A percentile compares a stretch with the other conserved stretches of the same genome.
These are phyloP conservation scores for Aphidius gifuensis DNA, from an alignment of 1,140 invertebrate genomes.

Conservation along the genomic window DNA sequence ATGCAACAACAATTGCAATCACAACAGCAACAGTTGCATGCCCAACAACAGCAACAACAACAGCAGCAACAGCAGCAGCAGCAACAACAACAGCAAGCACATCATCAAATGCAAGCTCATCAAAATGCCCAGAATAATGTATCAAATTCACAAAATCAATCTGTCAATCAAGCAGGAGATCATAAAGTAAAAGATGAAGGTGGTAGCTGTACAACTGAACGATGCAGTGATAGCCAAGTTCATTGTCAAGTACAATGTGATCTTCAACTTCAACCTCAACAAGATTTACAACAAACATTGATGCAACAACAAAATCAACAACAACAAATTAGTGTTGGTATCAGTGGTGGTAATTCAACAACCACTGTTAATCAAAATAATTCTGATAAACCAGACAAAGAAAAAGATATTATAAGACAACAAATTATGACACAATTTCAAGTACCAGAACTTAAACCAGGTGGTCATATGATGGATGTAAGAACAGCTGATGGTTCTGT, in stretches of 20 bases:
- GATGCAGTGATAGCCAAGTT: constrained; percentile 50
- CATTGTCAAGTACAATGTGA: constrained; percentile 53
- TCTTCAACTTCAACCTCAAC: constrained; percentile 49
- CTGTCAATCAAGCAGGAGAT: constrained; percentile 40
- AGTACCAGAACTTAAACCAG: constrained; percentile 53
- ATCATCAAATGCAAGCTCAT: constrained; percentile 52
- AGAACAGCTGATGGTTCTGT: constrained; percentile 66
- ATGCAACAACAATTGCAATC: constrained; percentile 53
- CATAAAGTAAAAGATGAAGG: constrained; percentile 50
- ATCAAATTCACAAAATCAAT: constrained; percentile 42
- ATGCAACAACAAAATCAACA: constrained; percentile 49
- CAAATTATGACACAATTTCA: constrained; percentile 55
- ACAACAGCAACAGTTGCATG: constrained; percentile 47
- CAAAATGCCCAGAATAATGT: constrained; percentile 45
- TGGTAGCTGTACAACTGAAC: constrained; percentile 47
- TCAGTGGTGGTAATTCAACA: constrained; percentile 37
- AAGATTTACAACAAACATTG: constrained; percentile 50
- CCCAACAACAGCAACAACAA: constrained; percentile 26
- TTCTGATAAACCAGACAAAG: constrained; percentile 45
- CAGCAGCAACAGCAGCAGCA: constrained; percentile 14
- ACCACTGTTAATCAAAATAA: constrained; percentile 36
- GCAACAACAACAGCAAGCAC: constrained; percentile 31
- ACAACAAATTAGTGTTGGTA: constrained; percentile 45
- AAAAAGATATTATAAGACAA: constrained; percentile 50
- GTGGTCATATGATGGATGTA: constrained; percentile 68